Conservation (phyloP, 2,113 vertebrate species). For the Nerophis ophidion region DNA sequence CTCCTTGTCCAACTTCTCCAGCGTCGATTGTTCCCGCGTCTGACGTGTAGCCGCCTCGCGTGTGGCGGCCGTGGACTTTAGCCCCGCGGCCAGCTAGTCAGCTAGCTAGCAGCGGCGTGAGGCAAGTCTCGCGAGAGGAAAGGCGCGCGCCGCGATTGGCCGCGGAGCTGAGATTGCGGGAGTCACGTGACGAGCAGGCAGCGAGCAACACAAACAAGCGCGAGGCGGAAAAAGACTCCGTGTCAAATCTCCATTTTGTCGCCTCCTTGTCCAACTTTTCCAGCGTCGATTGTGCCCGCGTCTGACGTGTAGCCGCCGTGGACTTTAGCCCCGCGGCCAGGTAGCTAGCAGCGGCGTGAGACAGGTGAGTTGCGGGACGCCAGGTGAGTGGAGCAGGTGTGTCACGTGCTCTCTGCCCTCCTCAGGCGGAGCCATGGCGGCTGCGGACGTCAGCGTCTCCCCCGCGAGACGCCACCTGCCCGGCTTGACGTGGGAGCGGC, state of each 20-base stretch:
- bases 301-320: no score
- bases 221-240: no score
- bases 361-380: background rate
- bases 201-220: no score
- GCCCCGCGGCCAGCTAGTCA: slow-evolving; percentile 32
- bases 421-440: slow-evolving; percentile 14
- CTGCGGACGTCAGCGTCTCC: slow-evolving; percentile 45
- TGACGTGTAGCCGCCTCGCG: no score
- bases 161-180: background rate
- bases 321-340: slow-evolving; percentile 46
- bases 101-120: slow-evolving; percentile 37
- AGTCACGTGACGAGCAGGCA: slow-evolving; percentile 41
- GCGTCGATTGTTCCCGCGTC: background rate
- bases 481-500: slow-evolving; percentile 36
- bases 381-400: background rate
- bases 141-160: slow-evolving; percentile 31
- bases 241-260: no score
- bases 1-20: no score
- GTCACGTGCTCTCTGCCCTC: background rate
- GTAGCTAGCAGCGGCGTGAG: slow-evolving; percentile 35
- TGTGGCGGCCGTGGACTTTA: slow-evolving; percentile 45
- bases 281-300: background rate
- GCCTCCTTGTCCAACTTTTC: no score
- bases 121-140: slow-evolving; percentile 29
- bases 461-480: slow-evolving; percentile 12